A percentile compares a stretch with the other conserved stretches of the same genome.
Conservation (phyloP, 1,140 invertebrate genomes). For the Dendroctonus valens region DNA sequence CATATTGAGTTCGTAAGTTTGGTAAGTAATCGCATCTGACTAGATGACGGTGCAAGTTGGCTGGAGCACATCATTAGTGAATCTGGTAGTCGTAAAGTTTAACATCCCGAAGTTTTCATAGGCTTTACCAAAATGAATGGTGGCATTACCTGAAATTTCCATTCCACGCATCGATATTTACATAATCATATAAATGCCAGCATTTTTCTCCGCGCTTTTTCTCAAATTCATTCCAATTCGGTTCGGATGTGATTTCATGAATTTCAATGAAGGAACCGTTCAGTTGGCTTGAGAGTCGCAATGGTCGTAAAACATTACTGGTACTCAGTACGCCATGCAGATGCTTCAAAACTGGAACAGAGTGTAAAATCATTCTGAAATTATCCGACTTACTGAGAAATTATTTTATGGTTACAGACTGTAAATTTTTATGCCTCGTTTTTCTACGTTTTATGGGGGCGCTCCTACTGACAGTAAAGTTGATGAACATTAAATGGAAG, state of each 20-base stretch:
- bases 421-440: too few species aligned
- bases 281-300: slow-evolving; percentile 8
- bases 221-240: slow-evolving; percentile 8
- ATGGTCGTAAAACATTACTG: slow-evolving; percentile 24
- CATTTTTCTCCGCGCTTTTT: slow-evolving; percentile 7
- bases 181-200: too few species aligned
- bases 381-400: too few species aligned
- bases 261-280: slow-evolving; percentile 21
- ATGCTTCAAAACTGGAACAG: slow-evolving; percentile 1
- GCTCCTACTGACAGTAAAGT: too few species aligned
- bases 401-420: too few species aligned
- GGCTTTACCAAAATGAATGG: too few species aligned
- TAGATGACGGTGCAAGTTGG: slow-evolving; percentile 9
- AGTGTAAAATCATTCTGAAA: slow-evolving; percentile 7
- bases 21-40: slow-evolving; percentile 12
- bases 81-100: background rate
- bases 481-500: too few species aligned
- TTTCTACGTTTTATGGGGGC: too few species aligned
- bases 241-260: slow-evolving; percentile 11
- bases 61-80: background rate
- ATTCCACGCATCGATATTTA: too few species aligned
- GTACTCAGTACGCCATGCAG: slow-evolving; percentile 12
- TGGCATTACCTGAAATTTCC: too few species aligned
- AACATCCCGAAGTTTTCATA: too few species aligned
- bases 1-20: slow-evolving; percentile 20